Conservation (phyloP, 1,140 invertebrate species). For the Cepaea nemoralis region DNA sequence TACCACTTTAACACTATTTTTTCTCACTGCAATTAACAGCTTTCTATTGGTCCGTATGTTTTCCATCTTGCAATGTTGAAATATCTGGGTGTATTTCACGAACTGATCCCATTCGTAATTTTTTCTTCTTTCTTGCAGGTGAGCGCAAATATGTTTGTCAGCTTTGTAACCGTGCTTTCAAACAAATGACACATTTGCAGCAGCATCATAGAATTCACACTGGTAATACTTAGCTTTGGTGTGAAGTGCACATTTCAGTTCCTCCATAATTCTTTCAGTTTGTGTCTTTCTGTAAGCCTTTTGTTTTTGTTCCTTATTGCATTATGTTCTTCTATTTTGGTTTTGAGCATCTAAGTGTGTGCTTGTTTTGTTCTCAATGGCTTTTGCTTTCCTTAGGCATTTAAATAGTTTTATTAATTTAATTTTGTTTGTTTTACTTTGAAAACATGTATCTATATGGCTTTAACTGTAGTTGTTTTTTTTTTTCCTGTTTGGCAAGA, state of each 20-base stretch:
- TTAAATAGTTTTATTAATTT: too few species aligned
- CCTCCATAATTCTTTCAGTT: neutral
- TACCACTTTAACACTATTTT: too few species aligned
- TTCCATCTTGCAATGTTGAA: too few species aligned
- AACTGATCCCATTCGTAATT: neutral
- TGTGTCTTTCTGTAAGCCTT: too few species aligned
- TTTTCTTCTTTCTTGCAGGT: slow-evolving; percentile 14
- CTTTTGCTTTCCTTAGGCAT: too few species aligned
- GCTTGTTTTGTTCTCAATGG: neutral
- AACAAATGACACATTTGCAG: slow-evolving; percentile 97
- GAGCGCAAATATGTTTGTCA: slow-evolving; percentile 78
- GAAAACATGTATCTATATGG: too few species aligned
- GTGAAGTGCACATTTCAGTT: neutral
- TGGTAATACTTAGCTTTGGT: slow-evolving; percentile 52
- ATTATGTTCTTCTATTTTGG: neutral
- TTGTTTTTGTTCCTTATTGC: neutral
- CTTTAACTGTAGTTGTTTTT: too few species aligned
- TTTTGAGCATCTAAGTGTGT: neutral
- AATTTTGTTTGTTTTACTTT: too few species aligned
- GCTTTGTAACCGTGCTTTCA: slow-evolving; percentile 98
- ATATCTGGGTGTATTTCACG: too few species aligned
- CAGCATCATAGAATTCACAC: slow-evolving; percentile 99
- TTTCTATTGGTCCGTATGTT: too few species aligned
- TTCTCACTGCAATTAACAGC: too few species aligned
- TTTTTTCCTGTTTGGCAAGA: too few species aligned